Conservation (phyloP, 2,888 invertebrate species). For the Eristalis arbustorum region DNA sequence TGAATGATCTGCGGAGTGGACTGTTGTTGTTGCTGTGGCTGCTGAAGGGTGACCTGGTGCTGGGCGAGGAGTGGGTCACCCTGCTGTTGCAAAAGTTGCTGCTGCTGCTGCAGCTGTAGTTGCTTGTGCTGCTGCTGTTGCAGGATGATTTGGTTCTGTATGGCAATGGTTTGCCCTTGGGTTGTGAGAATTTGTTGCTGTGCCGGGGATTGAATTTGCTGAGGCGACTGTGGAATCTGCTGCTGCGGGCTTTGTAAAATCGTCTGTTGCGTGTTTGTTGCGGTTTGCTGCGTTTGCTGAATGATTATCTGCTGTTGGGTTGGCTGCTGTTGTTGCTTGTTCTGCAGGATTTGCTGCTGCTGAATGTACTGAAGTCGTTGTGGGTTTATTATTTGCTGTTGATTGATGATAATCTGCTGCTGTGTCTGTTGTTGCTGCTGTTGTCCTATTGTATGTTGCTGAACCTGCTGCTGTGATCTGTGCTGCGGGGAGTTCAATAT, state of each 20-base stretch:
- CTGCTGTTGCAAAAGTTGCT: constrained; percentile 74
- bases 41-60: constrained; percentile 80
- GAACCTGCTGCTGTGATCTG: constrained; percentile 79
- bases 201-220: constrained; percentile 75
- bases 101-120: constrained; percentile 82
- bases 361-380: constrained; percentile 78
- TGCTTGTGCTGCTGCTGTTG: constrained; percentile 84
- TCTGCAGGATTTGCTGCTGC: constrained; percentile 76
- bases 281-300: constrained; percentile 47
- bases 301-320: constrained; percentile 73
- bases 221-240: constrained; percentile 62
- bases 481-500: constrained; percentile 70
- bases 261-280: constrained; percentile 28
- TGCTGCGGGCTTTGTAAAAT: constrained; percentile 71
- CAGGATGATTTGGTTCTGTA: constrained; percentile 74
- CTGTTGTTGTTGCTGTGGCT: constrained; percentile 78
- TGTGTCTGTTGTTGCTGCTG: constrained; percentile 79
- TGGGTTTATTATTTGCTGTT: constrained; percentile 78
- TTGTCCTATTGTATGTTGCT: constrained; percentile 71
- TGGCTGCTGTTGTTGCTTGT: constrained; percentile 67
- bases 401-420: constrained; percentile 78
- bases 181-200: constrained; percentile 73
- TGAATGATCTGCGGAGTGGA: constrained; percentile 66
- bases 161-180: constrained; percentile 65
- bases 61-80: constrained; percentile 68